Percentiles rank a stretch among this genome's conserved stretches.
Evolutionary conservation across 1,140 invertebrate genomes (phyloP).

Genomic region (Nomia melanderi): DNA sequence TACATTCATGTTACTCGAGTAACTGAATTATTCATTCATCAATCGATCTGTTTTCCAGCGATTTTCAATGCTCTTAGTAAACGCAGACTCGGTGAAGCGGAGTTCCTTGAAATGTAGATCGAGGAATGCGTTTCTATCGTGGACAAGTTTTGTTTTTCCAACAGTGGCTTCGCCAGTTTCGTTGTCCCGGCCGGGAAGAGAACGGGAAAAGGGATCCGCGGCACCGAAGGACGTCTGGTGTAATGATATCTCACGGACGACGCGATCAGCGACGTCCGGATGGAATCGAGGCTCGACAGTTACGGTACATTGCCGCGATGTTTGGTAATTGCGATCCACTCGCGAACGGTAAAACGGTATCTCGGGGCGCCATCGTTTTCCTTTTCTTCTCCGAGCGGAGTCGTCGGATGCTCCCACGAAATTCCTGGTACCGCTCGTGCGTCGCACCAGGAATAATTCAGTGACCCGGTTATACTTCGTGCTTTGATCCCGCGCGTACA

Average conservation of each 20-base stretch:
- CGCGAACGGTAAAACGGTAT: constrained; percentile 30
- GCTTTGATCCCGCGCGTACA: not conserved
- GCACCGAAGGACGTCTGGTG: constrained; percentile 31
- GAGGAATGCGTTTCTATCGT: no score
- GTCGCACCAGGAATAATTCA: not conserved
- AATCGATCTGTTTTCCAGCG: no score
- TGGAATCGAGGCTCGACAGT: not conserved
- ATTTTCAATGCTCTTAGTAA: no score
- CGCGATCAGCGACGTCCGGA: not conserved
- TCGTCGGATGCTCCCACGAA: not conserved
- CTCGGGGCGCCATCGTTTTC: not conserved
- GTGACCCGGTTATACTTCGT: not conserved
- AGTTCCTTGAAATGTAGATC: no score
- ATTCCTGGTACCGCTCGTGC: not conserved
- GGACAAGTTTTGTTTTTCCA: no score
- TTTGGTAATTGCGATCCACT: constrained; percentile 33
- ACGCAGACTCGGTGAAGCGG: no score
- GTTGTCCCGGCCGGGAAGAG: not conserved
- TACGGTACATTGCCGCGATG: constrained; percentile 29
- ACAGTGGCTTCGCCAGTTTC: no score
- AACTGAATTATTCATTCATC: no score
- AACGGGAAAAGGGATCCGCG: constrained; percentile 5
- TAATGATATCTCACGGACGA: not conserved
- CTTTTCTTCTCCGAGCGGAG: not conserved
- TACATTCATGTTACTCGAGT: no score